Evolutionary conservation across 2,113 vertebrate species (phyloP), one percentile per base, ranked within the genome.

Genomic region (Gorilla gorilla): DNA sequence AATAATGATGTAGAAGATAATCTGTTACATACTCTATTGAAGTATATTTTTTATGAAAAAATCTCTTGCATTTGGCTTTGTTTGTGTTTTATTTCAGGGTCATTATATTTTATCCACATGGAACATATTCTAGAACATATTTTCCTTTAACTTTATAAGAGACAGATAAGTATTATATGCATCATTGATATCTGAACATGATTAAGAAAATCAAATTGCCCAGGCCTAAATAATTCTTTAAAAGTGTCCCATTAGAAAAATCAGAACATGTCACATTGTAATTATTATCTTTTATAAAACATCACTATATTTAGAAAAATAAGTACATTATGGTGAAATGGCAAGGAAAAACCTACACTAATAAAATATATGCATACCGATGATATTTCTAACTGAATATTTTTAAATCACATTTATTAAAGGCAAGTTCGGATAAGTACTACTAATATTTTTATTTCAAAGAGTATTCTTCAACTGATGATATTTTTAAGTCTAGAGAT

Each of bases 281-380:
- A 90, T 96, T 64, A 93, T 84, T 78, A 80, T 17, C n/a, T 90
- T 89, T 94, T 61, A 78, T 27, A 70, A 91, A 93, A 90, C 27
- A 73, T 59, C 11, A 88, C 35, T 95, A 79, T 80, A 84, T 55
- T 94, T 88, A 93, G 55, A 88, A 94, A 92, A 78, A 82, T 52
- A 85, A 91, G 81, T 52, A 81, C 43, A 30, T 2, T 45, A 27
- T 14, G 38, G 55, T 22, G 35, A 48, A 90, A 80, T 96, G 80
- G 8, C n/a, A 94, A 87, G 20, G 87, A 82, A 68, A 73, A 81
- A 93, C 57, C 35, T 17, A 86, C 82, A 50, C 13, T 70, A 75
- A 84, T 32, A 85, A 68, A 75, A 45, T 92, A 83, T 32, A 73
- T 57, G 9, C 16, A 66, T 50, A 57, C 3, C 27, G 3, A 57